Base-by-base conservation (phyloP, 2,797 vertebrate species). In the Chiloscyllium punctatum region DNA sequence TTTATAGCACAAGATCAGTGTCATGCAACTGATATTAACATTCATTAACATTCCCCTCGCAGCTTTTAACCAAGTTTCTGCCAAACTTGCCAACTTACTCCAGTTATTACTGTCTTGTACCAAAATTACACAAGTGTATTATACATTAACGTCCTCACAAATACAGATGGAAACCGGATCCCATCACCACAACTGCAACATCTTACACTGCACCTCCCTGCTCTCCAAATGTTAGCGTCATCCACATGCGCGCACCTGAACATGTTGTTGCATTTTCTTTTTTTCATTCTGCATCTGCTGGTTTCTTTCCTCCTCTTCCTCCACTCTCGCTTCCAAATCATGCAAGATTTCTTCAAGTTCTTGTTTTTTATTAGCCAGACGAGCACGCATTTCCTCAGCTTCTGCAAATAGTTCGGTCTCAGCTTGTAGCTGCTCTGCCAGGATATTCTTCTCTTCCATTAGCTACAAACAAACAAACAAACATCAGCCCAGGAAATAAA, bases 321-420 rank as follows among this genome's bases (percentile, higher is more conserved):
- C 99, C 94, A 99, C 98, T 37, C 99, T 97, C 9, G 99, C 99
- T 96, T 99, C 99, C 96, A 99, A 97, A 97, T 99, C 99, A 48
- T 99, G 98, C 25, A 99, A 98, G 96, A 99, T 99, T 97, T 99
- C 99, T 97, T 99, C 99, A 94, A 99, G 27, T 95, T 99, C 99
- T 95, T 99, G 99, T 95, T 99, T 99, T 96, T 99, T 98, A 9
- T 98, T 98, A 11, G 99, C 99, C 33, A 99, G 97, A 1, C 99
- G 98, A 33, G 99, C 98, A 96, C 99, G 98, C 99, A 99, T 99
- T 98, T 99, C 99, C 96, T 99, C 99, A 0, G 99, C 99, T 96
- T 99, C 99, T 0, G 99, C 99, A 77, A 99, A 99, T 96, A 99
- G 98, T 97, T 99, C 99, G 0, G 99, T 99, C 97, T 99, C 99